Percentiles rank a stretch among this genome's conserved stretches.
Conservation (phyloP, 2,797 vertebrate species). For the Petrocephalus sullivani region DNA sequence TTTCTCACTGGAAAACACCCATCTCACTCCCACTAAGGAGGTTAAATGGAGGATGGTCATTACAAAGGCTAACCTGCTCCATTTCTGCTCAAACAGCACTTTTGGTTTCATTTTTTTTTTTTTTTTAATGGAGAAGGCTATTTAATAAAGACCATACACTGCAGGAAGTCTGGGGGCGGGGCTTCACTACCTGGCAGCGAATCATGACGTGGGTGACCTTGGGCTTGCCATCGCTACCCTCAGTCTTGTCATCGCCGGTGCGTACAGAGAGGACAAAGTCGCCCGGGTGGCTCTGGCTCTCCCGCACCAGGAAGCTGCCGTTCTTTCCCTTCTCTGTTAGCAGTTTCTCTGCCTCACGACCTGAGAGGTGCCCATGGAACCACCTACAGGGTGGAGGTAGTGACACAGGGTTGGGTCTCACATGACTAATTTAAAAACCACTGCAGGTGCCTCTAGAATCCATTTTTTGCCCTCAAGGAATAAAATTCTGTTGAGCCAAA, state of each 20-base stretch:
- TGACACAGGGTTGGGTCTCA: not conserved
- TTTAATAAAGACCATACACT: not conserved
- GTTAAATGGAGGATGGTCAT: not conserved
- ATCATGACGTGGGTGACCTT: conserved; percentile 99
- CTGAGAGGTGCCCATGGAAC: conserved; percentile 96
- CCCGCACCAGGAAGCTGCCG: conserved; percentile 92
- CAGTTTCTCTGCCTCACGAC: conserved; percentile 93
- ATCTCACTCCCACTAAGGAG: not conserved
- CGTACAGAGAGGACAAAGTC: conserved; percentile 95
- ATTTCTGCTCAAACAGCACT: not conserved
- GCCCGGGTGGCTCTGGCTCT: conserved; percentile 96
- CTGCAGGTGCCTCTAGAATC: not conserved
- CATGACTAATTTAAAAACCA: not conserved
- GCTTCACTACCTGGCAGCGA: conserved; percentile 81
- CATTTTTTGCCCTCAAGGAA: not conserved
- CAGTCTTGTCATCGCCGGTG: conserved; percentile 93
- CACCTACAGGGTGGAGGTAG: conserved; percentile 62
- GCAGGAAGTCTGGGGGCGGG: not conserved
- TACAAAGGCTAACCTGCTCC: not conserved
- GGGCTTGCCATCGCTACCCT: conserved; percentile 90
- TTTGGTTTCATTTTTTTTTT: not conserved
- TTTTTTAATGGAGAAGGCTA: not conserved
- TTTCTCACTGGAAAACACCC: not conserved
- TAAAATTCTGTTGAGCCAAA: not conserved
- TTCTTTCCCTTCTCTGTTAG: conserved; percentile 96